Percentiles rank a stretch among this genome's conserved stretches.
These are phyloP conservation scores for Gallinago solitaria DNA, from an alignment of 2,797 vertebrate genomes.

Conservation along the genomic window DNA sequence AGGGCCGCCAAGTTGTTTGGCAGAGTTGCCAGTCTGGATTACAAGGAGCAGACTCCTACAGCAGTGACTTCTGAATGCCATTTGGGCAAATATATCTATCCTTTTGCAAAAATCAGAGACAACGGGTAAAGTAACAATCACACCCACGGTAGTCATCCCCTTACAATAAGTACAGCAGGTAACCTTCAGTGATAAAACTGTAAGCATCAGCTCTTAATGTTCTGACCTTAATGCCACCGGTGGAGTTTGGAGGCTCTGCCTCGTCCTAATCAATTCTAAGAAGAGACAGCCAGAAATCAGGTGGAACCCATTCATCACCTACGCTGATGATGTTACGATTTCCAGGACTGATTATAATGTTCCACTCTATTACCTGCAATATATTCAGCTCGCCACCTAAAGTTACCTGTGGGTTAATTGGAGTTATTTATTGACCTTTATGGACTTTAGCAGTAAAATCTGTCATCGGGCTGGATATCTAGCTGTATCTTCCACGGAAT, in stretches of 20 bases:
- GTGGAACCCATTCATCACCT: background rate
- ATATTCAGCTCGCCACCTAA: background rate
- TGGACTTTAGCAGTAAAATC: background rate
- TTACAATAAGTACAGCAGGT: accelerated
- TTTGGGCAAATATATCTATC: background rate
- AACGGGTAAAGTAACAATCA: background rate
- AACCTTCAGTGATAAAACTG: background rate
- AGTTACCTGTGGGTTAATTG: background rate
- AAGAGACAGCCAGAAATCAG: background rate
- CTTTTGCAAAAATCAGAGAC: background rate
- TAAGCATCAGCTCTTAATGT: background rate
- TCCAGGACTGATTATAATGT: background rate
- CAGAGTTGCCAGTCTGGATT: slow-evolving; percentile 62
- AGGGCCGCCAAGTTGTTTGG: slow-evolving; percentile 53
- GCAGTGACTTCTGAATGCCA: background rate
- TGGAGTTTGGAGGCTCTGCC: background rate
- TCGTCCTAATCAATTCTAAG: background rate
- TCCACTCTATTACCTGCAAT: background rate
- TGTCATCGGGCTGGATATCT: background rate
- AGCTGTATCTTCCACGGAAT: background rate
- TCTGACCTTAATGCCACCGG: background rate
- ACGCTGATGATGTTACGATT: background rate
- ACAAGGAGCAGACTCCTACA: slow-evolving; percentile 35
- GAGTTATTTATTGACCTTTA: background rate
- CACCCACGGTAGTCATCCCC: background rate